phyloP scores from a whole-genome alignment of 53 echinoderm and acorn worm genomes.

The Pentamera pediparva region DNA sequence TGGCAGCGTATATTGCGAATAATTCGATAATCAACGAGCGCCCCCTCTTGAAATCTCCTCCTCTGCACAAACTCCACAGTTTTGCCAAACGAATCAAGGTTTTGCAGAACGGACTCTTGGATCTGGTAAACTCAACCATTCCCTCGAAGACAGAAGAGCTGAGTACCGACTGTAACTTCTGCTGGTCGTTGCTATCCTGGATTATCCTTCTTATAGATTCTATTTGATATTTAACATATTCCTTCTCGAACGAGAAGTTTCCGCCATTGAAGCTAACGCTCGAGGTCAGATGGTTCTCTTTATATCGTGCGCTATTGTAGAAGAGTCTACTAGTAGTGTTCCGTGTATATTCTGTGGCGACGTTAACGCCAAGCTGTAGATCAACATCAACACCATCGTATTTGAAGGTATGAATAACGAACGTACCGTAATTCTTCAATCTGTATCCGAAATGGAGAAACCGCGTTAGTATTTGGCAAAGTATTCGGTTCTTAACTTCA shows the following conservation, averaged over 20 bases:
- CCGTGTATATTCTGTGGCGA: not conserved
- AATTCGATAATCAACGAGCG: constrained; percentile 5
- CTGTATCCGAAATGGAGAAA: not conserved
- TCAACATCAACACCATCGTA: not conserved
- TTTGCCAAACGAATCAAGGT: constrained; percentile 7
- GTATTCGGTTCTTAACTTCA: not conserved
- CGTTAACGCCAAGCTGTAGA: not conserved
- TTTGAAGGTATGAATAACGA: not conserved
- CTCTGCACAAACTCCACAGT: not conserved
- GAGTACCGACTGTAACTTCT: not conserved
- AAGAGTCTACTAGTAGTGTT: no score
- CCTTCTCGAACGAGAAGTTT: no score
- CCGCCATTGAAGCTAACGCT: not conserved
- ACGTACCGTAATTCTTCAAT: not conserved
- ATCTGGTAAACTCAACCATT: not conserved
- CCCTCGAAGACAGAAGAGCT: constrained; percentile 8
- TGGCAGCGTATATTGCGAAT: constrained; percentile 8
- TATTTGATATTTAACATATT: not conserved
- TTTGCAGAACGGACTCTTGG: not conserved
- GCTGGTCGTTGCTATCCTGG: not conserved
- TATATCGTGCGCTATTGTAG: not conserved
- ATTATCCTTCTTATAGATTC: not conserved
- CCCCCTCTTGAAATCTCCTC: not conserved
- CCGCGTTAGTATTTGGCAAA: not conserved
- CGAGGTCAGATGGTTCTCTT: not conserved